A percentile compares a stretch with the other conserved stretches of the same genome.
Evolutionary conservation across 2,888 invertebrate species (phyloP).

Genomic region (Arrhopalites spinosus): DNA sequence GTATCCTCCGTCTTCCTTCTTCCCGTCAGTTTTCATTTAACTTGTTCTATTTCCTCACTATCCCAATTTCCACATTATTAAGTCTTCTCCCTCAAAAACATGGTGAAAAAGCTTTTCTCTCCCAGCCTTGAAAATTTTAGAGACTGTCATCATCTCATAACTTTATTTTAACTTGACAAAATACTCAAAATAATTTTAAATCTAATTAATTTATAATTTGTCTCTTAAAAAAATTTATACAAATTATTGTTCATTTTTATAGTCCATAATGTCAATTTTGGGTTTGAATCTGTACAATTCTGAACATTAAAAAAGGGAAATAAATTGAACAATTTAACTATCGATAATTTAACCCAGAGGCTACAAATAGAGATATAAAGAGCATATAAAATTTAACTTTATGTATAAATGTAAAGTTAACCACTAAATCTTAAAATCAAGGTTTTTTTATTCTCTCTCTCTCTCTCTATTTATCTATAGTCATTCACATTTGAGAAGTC

Average conservation of each 20-base stretch:
- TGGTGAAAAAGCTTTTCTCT: constrained; percentile 16
- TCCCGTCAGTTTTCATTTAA: constrained; percentile 33
- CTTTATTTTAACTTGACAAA: background rate
- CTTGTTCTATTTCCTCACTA: constrained; percentile 14
- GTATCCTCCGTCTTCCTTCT: constrained; percentile 25
- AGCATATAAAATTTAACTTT: background rate
- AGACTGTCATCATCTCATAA: constrained; percentile 15
- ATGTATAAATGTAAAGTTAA: background rate
- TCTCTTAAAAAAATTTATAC: background rate
- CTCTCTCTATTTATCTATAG: too few species aligned
- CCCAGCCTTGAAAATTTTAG: constrained; percentile 21
- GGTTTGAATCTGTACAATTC: too few species aligned
- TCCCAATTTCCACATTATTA: constrained; percentile 20
- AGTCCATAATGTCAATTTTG: too few species aligned
- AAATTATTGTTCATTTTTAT: background rate
- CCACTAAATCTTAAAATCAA: background rate
- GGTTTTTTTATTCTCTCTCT: too few species aligned
- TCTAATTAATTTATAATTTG: too few species aligned
- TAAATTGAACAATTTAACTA: too few species aligned
- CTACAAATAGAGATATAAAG: background rate
- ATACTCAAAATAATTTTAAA: too few species aligned
- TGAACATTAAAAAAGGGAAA: too few species aligned
- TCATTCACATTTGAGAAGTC: background rate
- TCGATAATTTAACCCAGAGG: background rate
- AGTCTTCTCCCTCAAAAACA: constrained; percentile 8